Percentiles rank a stretch among this genome's conserved stretches.
phyloP scores from a whole-genome alignment of 1,140 invertebrate genomes.

The Samia ricini region DNA sequence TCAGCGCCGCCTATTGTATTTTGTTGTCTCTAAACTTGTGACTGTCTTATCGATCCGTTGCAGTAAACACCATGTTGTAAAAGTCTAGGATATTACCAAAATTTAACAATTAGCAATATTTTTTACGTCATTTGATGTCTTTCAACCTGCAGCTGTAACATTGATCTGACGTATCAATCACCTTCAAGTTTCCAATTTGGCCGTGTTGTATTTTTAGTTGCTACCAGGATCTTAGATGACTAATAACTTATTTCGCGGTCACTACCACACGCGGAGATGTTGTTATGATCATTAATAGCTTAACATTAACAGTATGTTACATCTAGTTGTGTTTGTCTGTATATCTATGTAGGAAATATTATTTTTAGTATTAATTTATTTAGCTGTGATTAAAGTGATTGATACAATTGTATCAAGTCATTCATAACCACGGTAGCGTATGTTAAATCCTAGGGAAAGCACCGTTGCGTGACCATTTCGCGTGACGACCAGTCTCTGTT shows the following conservation, averaged over 20 bases:
- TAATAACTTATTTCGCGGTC: slow-evolving; percentile 18
- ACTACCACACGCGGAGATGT: slow-evolving; percentile 12
- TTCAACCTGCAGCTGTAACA: slow-evolving; percentile 16
- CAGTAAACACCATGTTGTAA: slow-evolving; percentile 44
- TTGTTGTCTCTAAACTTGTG: slow-evolving; percentile 52
- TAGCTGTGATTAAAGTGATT: background rate
- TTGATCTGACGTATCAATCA: slow-evolving; percentile 11
- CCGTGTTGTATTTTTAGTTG: slow-evolving; percentile 20
- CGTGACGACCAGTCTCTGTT: slow-evolving; percentile 45
- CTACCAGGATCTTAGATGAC: slow-evolving; percentile 24
- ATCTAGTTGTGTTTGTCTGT: no score
- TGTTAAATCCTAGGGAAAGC: slow-evolving; percentile 55
- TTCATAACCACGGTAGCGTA: slow-evolving; percentile 42
- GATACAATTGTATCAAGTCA: slow-evolving; percentile 31
- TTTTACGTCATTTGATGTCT: slow-evolving; percentile 17
- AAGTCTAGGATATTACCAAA: slow-evolving; percentile 31
- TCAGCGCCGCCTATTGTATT: slow-evolving; percentile 67
- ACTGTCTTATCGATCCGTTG: slow-evolving; percentile 68
- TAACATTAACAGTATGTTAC: background rate
- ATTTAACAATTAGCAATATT: slow-evolving; percentile 11
- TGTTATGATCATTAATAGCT: background rate
- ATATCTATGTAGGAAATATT: background rate
- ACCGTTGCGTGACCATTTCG: slow-evolving; percentile 61
- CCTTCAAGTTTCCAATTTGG: slow-evolving; percentile 19
- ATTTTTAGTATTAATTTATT: background rate